A percentile compares a stretch with the other conserved stretches of the same genome.
phyloP scores from a whole-genome alignment of 2,888 invertebrate genomes.

The Gryllus longicercus region DNA sequence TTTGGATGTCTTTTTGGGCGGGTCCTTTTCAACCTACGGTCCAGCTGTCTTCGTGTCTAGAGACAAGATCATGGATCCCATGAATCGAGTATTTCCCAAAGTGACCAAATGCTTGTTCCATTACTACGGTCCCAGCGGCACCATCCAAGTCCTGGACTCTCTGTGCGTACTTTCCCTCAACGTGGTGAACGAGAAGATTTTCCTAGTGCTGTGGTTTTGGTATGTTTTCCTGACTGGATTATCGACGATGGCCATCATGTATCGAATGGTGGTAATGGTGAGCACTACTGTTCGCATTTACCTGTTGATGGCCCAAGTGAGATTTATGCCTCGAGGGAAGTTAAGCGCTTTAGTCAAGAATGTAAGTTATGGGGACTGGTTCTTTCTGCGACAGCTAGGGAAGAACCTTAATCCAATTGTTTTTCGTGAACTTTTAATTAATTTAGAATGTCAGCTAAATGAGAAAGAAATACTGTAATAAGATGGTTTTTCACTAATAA shows the following conservation, averaged over 20 bases:
- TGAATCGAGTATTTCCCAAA: constrained; percentile 67
- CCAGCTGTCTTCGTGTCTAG: constrained; percentile 41
- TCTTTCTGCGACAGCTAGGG: constrained; percentile 68
- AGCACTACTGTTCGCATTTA: constrained; percentile 43
- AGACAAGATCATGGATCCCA: constrained; percentile 55
- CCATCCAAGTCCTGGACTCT: constrained; percentile 56
- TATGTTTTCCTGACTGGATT: constrained; percentile 46
- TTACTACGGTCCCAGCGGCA: constrained; percentile 59
- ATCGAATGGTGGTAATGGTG: constrained; percentile 42
- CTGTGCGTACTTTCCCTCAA: constrained; percentile 75
- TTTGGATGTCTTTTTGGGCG: constrained; percentile 44
- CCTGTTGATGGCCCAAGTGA: constrained; percentile 43
- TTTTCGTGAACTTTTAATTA: constrained; percentile 45
- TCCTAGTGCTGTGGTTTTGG: constrained; percentile 32
- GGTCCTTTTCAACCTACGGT: constrained; percentile 47
- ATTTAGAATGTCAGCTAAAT: neutral
- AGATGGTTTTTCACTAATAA: too few relatives aligned
- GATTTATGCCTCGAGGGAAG: constrained; percentile 46
- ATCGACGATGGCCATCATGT: constrained; percentile 44
- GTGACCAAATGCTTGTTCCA: constrained; percentile 62
- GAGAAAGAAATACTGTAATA: neutral
- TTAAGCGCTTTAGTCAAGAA: constrained; percentile 46
- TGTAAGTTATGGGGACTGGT: constrained; percentile 66
- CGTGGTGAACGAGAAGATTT: constrained; percentile 75
- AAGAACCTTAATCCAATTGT: constrained; percentile 70